phyloP scores from a whole-genome alignment of 1,140 invertebrate genomes.

The Brachionus paranguensis region DNA sequence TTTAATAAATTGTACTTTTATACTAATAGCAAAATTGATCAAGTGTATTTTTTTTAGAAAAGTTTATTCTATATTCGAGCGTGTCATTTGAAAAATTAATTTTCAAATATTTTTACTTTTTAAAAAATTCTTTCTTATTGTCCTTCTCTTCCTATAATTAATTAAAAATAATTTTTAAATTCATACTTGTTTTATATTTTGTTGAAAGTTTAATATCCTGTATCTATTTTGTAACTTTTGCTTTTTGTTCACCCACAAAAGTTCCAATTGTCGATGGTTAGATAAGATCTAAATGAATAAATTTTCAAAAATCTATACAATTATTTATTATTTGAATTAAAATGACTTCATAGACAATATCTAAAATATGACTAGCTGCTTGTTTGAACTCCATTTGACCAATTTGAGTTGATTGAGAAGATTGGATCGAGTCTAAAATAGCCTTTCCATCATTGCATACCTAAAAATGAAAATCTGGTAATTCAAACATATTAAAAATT shows the following conservation, averaged over 20 bases:
- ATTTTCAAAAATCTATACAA: not conserved
- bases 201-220: slow-evolving; percentile 84
- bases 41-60: not conserved
- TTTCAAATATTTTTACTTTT: not conserved
- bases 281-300: slow-evolving; percentile 70
- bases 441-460: slow-evolving; percentile 57
- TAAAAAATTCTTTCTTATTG: not conserved
- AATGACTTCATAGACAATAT: slow-evolving; percentile 59
- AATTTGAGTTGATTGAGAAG: slow-evolving; percentile 66
- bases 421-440: slow-evolving; percentile 55
- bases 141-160: not conserved
- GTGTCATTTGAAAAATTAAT: not conserved
- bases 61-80: not conserved
- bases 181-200: slow-evolving; percentile 67
- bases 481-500: not conserved
- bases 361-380: slow-evolving; percentile 60
- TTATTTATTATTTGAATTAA: not conserved
- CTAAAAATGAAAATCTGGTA: slow-evolving; percentile 41
- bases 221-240: slow-evolving; percentile 86
- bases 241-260: slow-evolving; percentile 85
- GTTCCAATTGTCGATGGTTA: slow-evolving; percentile 82
- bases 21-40: not conserved
- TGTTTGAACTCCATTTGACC: slow-evolving; percentile 67
- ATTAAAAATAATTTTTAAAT: slow-evolving; percentile 37
- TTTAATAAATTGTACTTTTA: too few relatives aligned